phyloP scores from a whole-genome alignment of 2,113 vertebrate genomes.

The Circaetus gallicus region DNA sequence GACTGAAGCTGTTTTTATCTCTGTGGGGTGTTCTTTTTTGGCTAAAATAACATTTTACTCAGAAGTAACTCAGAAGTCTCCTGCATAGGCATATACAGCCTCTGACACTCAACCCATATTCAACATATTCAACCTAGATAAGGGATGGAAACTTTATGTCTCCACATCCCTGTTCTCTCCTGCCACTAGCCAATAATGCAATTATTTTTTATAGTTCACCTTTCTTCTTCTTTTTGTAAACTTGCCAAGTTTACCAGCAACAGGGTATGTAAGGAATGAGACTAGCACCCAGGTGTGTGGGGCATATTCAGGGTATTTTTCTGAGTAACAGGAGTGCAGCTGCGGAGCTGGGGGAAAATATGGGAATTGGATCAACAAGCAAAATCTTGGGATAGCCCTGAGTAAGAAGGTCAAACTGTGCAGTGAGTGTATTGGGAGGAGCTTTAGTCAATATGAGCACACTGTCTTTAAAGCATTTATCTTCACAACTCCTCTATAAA shows the following conservation, averaged over 20 bases:
- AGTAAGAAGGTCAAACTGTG: background rate
- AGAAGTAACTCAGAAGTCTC: background rate
- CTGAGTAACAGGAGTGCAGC: background rate
- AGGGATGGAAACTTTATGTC: background rate
- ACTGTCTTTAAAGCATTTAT: background rate
- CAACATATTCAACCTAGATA: background rate
- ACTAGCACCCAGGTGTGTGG: background rate
- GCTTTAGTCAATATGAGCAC: background rate
- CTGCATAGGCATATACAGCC: background rate
- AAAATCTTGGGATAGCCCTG: background rate
- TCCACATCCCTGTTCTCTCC: background rate
- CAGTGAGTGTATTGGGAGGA: background rate
- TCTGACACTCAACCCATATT: background rate
- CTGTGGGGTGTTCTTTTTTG: constrained; percentile 16
- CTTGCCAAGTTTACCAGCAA: background rate
- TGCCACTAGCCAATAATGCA: background rate
- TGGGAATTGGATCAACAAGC: background rate
- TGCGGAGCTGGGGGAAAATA: background rate
- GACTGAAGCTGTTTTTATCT: constrained; percentile 28
- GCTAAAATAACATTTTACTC: background rate
- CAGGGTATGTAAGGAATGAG: background rate
- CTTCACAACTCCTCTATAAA: background rate
- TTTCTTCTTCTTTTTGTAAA: background rate
- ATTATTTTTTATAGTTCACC: background rate
- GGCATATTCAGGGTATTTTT: background rate